Evolutionary conservation across 2,888 invertebrate genomes (phyloP).

Genomic region (Cordilura impudica): DNA sequence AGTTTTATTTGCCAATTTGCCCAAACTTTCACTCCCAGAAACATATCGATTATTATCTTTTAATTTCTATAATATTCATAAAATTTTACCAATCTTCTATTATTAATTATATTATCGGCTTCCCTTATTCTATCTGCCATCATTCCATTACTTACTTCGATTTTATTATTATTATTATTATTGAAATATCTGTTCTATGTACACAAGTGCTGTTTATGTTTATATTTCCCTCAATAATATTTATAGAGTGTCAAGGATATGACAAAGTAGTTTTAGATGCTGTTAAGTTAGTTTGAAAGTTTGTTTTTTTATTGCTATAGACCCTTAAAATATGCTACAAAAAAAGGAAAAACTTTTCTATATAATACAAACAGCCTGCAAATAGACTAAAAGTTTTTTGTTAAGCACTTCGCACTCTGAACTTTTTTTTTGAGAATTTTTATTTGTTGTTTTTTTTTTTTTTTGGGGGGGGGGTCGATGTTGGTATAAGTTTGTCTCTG

Average conservation of each 20-base stretch:
- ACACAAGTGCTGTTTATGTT: conserved; percentile 27
- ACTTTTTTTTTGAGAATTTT: not conserved
- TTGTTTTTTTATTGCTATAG: conserved; percentile 9
- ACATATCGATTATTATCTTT: too few relatives aligned
- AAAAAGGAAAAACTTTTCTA: not conserved
- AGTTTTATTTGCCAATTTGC: too few relatives aligned
- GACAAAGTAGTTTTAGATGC: conserved; percentile 34
- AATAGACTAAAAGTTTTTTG: conserved; percentile 30
- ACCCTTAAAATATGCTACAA: conserved; percentile 36
- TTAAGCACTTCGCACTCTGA: not conserved
- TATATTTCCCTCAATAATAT: not conserved
- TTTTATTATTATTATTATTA: not conserved
- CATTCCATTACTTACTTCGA: too few relatives aligned
- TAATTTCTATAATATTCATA: not conserved
- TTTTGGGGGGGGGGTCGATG: too few relatives aligned
- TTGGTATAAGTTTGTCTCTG: too few relatives aligned
- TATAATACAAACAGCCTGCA: conserved; percentile 12
- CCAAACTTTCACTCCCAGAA: too few relatives aligned
- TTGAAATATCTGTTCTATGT: not conserved
- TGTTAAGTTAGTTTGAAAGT: conserved; percentile 16
- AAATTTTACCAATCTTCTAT: not conserved
- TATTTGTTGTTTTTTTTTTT: not conserved
- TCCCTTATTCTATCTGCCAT: not conserved
- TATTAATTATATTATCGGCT: too few relatives aligned
- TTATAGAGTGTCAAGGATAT: conserved; percentile 41